Evolutionary conservation across 2,888 invertebrate species (phyloP).

Genomic region (Microctonus hyperodae): DNA sequence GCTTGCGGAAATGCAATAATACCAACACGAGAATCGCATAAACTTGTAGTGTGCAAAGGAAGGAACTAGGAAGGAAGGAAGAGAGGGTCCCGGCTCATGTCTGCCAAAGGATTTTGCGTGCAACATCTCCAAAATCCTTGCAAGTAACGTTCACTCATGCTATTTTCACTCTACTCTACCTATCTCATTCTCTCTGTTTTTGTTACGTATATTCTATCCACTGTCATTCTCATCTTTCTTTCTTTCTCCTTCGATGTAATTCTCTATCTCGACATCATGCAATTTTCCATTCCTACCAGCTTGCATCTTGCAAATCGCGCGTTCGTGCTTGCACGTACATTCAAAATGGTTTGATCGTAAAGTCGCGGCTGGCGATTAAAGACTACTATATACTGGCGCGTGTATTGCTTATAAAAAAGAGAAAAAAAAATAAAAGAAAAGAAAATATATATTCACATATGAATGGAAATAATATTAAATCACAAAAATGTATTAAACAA

Average conservation of each 20-base stretch:
- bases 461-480: no score
- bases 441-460: no score
- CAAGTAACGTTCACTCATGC: background rate
- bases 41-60: conserved; percentile 26
- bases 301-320: conserved; percentile 30
- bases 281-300: conserved; percentile 29
- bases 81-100: background rate
- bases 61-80: conserved; percentile 12
- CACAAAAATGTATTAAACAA: no score
- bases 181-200: background rate
- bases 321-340: conserved; percentile 29
- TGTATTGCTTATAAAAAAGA: conserved; percentile 4
- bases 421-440: background rate
- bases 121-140: conserved; percentile 23
- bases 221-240: background rate
- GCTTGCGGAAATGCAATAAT: conserved; percentile 34
- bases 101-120: conserved; percentile 2
- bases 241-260: background rate
- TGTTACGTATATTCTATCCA: background rate
- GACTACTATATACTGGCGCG: background rate
- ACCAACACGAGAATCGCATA: conserved; percentile 35
- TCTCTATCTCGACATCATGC: background rate
- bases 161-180: background rate
- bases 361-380: conserved; percentile 25
- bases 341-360: conserved; percentile 26